A percentile compares a stretch with the other conserved stretches of the same genome.
These are phyloP conservation scores for Neoarius graeffei DNA, from an alignment of 2,113 vertebrate species.

Conservation along the genomic window DNA sequence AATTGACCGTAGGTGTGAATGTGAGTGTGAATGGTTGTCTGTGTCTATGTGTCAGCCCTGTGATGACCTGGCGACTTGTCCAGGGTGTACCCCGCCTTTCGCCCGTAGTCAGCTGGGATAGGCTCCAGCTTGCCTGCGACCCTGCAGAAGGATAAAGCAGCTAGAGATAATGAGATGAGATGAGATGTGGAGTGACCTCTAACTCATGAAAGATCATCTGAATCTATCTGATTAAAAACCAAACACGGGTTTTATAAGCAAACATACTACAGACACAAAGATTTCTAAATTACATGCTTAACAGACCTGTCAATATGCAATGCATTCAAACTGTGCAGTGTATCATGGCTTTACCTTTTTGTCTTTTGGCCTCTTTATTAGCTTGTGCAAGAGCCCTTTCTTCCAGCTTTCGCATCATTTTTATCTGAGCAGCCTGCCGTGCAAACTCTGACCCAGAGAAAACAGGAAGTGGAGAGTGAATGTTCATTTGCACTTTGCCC, in stretches of 20 bases:
- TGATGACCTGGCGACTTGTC: too few species aligned
- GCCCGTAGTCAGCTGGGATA: too few species aligned
- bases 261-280: not conserved
- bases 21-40: too few species aligned
- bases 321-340: not conserved
- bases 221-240: not conserved
- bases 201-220: not conserved
- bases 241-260: not conserved
- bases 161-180: too few species aligned
- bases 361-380: conserved; percentile 91
- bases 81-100: too few species aligned
- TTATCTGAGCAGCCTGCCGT: conserved; percentile 93
- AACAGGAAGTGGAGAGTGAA: conserved; percentile 4
- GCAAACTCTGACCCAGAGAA: conserved; percentile 83
- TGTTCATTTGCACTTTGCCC: conserved; percentile 11
- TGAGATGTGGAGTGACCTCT: not conserved
- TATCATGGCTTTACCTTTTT: conserved; percentile 77
- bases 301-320: not conserved
- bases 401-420: conserved; percentile 90
- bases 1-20: too few species aligned
- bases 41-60: too few species aligned
- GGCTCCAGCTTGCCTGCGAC: too few species aligned
- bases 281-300: not conserved
- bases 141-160: too few species aligned
- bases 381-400: conserved; percentile 90